phyloP scores from a whole-genome alignment of 2,113 vertebrate species.

The Perca flavescens region DNA sequence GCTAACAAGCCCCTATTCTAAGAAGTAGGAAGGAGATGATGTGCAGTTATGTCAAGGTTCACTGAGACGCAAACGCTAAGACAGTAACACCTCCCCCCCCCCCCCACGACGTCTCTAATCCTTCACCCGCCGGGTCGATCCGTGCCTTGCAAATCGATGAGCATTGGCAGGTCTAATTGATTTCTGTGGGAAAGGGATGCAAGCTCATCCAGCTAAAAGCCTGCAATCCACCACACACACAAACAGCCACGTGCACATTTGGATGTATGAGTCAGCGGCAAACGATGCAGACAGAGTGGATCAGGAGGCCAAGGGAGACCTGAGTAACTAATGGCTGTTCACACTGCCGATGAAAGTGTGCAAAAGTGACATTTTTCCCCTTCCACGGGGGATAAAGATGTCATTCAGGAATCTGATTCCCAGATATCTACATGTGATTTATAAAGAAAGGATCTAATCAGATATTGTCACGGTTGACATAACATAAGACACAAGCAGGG shows the following conservation, averaged over 20 bases:
- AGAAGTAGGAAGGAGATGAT: constrained; percentile 50
- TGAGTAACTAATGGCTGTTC: constrained; percentile 20
- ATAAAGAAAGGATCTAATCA: constrained; percentile 36
- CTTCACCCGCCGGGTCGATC: constrained; percentile 62
- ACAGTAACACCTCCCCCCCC: constrained; percentile 25
- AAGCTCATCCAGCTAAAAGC: constrained; percentile 69
- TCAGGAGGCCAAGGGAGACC: constrained; percentile 37
- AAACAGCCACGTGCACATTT: constrained; percentile 4
- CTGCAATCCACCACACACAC: constrained; percentile 15
- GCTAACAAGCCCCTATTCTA: constrained; percentile 59
- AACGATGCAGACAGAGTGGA: neutral
- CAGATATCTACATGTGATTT: constrained; percentile 30
- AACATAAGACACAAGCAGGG: constrained; percentile 3
- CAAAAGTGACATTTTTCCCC: constrained; percentile 38
- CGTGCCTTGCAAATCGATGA: constrained; percentile 70
- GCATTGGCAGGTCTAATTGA: constrained; percentile 82
- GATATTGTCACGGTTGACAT: constrained; percentile 19
- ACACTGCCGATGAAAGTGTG: constrained; percentile 18
- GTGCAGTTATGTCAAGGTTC: constrained; percentile 68
- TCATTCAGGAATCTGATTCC: constrained; percentile 36
- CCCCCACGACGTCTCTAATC: constrained; percentile 64
- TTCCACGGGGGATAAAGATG: constrained; percentile 36
- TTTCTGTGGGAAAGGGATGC: constrained; percentile 81
- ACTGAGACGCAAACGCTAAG: constrained; percentile 48
- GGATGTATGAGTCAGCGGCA: neutral